Evolutionary conservation across 1,140 invertebrate species (phyloP), one percentile per base, ranked within the genome.

Genomic region (Popillia japonica): DNA sequence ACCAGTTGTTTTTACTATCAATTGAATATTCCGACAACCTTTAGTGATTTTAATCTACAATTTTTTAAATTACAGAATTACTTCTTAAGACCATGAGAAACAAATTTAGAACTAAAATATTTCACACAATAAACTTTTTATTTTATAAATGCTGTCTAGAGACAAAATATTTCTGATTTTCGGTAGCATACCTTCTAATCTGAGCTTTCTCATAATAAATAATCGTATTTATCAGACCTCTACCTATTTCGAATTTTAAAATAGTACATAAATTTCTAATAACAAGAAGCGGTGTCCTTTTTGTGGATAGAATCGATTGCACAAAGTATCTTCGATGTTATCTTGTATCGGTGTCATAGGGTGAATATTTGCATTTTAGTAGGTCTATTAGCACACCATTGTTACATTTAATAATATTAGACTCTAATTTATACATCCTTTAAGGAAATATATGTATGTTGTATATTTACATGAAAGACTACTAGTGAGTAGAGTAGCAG

Each of bases 361-460:
- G 72, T 74, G 72, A 74, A 74, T 74, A 74, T 74, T 74, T 74
- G 72, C 72, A 74, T 74, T 74, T 74, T 44, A 34, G 72, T 74
- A 41, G 72, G 34, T 74, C 72, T 74, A 74, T 74, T 74, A 74
- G 34, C 72, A 74, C 72, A 42, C 41, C 34, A 74, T 74, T 74
- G 40, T 44, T 74, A 74, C 27, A 44, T 27, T 74, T 40, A 20
- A 40, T 44, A 40, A 74, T 74, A 74, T 74, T 42, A 41, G 10
- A 74, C 3, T 23, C 27, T 68, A 27, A 68, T 22, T 27, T 68
- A 34, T 34, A 34, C 27, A 34, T 34, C 27, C 27, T 34, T 34
- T 34, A 34, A 34, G 27, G 4, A 34, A 34, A 34, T 34, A 34
- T 34, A 34, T 34, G 27, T 34, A 34, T 34, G 27, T 34, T 4